Percentiles rank a stretch among this genome's conserved stretches.
Evolutionary conservation across 2,888 invertebrate species (phyloP).

Genomic region (Stratiomys singularior): DNA sequence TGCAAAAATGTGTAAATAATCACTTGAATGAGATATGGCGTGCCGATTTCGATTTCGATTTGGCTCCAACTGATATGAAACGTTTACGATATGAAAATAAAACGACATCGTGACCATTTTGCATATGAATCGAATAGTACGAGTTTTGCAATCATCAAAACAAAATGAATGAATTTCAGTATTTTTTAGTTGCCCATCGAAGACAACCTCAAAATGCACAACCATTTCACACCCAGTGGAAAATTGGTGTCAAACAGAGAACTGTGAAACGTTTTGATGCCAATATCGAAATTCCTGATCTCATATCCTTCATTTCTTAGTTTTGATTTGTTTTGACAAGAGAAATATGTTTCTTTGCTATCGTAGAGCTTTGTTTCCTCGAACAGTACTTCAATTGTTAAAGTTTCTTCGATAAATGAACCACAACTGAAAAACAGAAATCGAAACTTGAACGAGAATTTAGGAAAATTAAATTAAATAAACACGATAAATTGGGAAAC

Average conservation of each 20-base stretch:
- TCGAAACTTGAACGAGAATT: no score
- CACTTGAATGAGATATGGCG: constrained; percentile 30
- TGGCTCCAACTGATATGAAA: background rate
- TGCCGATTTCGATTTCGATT: constrained; percentile 15
- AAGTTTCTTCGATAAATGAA: constrained; percentile 9
- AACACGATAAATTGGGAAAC: no score
- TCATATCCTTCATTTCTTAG: background rate
- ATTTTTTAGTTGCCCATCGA: constrained; percentile 3
- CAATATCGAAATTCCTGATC: background rate
- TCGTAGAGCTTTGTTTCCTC: constrained; percentile 40
- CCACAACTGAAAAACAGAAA: constrained; percentile 12
- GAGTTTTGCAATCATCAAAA: background rate
- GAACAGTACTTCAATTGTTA: constrained; percentile 11
- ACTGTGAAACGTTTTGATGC: constrained; percentile 50
- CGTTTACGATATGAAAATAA: no score
- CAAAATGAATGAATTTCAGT: background rate
- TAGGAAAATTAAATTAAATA: no score
- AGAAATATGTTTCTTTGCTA: constrained; percentile 17
- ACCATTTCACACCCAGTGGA: background rate
- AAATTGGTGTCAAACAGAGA: constrained; percentile 45
- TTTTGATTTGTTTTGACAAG: constrained; percentile 18
- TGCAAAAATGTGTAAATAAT: constrained; percentile 24
- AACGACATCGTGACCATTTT: background rate
- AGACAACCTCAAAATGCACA: constrained; percentile 19
- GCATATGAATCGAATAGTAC: background rate